Evolutionary conservation across 2,888 invertebrate species (phyloP), one percentile per base, ranked within the genome.

Genomic region (Thera britannica): DNA sequence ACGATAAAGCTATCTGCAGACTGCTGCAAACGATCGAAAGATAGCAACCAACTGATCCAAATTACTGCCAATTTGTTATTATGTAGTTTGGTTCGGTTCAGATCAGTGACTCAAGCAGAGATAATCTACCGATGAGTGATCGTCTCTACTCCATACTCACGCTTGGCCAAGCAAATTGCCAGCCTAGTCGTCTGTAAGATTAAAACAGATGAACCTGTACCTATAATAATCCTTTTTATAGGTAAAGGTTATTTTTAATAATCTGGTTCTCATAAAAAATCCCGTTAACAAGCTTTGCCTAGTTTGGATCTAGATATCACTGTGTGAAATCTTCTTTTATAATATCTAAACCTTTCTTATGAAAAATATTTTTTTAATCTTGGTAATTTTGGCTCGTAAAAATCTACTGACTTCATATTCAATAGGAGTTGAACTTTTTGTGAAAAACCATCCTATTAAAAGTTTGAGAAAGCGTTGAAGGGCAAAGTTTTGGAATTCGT

Each of bases 401-500:
- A 23, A 46, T 8, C 9, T 46, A 8, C 9, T 9, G 44, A 7
- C 44, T 46, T 7, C 7, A 44, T 0, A 7, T 9, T 46, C 9
- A 46, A 46, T 46, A 46, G 7, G 41, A 46, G 44, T 46, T 9
- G 8, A 9, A 46, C 44, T 52, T 52, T 52, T 52, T 8, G 34
- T 52, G 9, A 52, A 61, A 59, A 58, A 11, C 11, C n/a, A 46
- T 34, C 9, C 34, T 35, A 49, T 57, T 36, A 57, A 59, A 46
- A 54, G 11, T 59, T 71, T 63, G 60, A 68, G 70, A 69, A 70
- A 56, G 62, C 7, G 48, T 61, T 54, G 62, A 62, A 57, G 49
- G 62, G 62, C 68, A 82, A 85, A 89, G 83, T 88, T 90, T 90
- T 82, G 80, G 83, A 85, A 85, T 71, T 80, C 70, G 77, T 77